Conservation (phyloP, 2,113 vertebrate species). For the Abramis brama region DNA sequence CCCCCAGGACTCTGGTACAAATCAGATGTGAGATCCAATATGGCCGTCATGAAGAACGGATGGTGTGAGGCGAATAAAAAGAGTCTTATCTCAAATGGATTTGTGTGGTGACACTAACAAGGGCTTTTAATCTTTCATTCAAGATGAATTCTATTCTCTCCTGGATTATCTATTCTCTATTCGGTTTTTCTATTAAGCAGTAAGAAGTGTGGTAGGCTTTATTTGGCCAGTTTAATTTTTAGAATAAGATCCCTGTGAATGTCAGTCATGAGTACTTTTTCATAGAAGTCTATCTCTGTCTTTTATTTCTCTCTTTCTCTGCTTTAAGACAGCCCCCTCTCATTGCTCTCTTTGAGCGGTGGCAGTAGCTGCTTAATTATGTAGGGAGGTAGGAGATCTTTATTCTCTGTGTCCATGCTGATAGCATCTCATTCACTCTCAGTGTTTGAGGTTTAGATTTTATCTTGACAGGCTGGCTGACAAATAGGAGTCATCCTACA, state of each 20-base stretch:
- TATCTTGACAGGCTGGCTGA: slow-evolving; percentile 44
- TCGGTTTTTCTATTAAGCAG: slow-evolving; percentile 23
- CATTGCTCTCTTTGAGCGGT: slow-evolving; percentile 51
- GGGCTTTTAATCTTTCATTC: slow-evolving; percentile 33
- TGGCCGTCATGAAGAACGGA: slow-evolving; percentile 31
- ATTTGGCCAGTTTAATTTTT: slow-evolving; percentile 28
- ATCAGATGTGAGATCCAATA: slow-evolving; percentile 50
- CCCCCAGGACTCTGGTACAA: slow-evolving; percentile 58
- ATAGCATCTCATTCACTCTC: slow-evolving; percentile 63
- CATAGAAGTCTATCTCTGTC: slow-evolving; percentile 3
- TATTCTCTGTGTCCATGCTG: slow-evolving; percentile 64
- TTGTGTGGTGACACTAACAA: slow-evolving; percentile 38
- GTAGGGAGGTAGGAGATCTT: slow-evolving; percentile 68
- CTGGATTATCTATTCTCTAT: slow-evolving; percentile 7
- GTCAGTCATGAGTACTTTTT: slow-evolving; percentile 12
- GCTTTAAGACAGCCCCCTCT: slow-evolving; percentile 27
- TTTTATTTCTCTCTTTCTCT: slow-evolving; percentile 40
- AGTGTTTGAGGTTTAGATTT: slow-evolving; percentile 53
- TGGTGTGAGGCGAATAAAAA: slow-evolving; percentile 37
- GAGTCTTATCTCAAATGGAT: slow-evolving; percentile 41
- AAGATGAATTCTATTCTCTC: slow-evolving; percentile 23
- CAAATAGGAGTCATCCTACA: slow-evolving; percentile 31
- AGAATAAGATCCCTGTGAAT: not conserved
- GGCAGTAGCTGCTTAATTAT: slow-evolving; percentile 72
- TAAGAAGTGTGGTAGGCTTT: slow-evolving; percentile 25